Conservation (phyloP, 2,797 vertebrate genomes). For the Enteromius viviparus region DNA sequence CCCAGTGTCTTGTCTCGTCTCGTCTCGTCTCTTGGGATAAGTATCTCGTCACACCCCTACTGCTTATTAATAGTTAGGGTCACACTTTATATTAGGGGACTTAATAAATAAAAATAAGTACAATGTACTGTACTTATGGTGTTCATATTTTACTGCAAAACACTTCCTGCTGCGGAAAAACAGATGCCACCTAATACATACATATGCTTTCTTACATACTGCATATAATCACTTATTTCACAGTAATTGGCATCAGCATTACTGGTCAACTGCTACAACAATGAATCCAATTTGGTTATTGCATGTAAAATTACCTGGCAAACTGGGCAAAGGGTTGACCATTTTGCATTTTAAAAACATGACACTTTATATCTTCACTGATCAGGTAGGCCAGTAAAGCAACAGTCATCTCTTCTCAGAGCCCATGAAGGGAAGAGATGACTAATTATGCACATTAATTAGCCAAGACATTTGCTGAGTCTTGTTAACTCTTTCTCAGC, state of each 20-base stretch:
- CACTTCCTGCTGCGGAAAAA: too few species aligned
- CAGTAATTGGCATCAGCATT: neutral
- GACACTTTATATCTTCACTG: neutral
- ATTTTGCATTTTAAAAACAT: neutral
- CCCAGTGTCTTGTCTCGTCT: too few species aligned
- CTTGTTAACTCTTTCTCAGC: constrained; percentile 29
- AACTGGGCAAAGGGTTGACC: neutral
- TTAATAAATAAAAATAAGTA: too few species aligned
- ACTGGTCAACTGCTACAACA: neutral
- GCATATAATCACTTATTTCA: neutral
- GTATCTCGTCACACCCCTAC: too few species aligned
- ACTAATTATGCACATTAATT: neutral
- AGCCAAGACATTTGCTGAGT: neutral
- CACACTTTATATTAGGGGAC: too few species aligned
- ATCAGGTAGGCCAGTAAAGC: neutral
- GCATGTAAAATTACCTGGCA: neutral
- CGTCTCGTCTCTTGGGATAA: too few species aligned
- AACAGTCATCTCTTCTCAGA: neutral
- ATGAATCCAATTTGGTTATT: neutral
- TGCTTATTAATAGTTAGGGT: too few species aligned
- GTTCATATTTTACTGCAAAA: too few species aligned
- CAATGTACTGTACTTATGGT: too few species aligned
- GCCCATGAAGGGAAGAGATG: neutral
- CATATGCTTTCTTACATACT: neutral
- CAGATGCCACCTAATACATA: too few species aligned